Conservation (phyloP, 2,888 invertebrate species). For the Leucophora obtusa region DNA sequence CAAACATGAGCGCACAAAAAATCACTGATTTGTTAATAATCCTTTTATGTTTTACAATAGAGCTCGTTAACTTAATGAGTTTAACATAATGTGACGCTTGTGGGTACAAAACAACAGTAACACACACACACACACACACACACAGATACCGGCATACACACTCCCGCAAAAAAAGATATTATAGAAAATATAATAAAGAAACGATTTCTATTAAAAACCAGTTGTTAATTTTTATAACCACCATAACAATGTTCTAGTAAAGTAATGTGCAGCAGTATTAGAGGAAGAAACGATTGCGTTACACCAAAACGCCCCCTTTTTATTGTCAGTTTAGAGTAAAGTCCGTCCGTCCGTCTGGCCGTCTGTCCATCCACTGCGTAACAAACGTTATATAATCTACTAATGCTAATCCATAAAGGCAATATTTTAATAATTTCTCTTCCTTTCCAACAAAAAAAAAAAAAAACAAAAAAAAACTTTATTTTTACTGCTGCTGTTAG, state of each 20-base stretch:
- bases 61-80: constrained; percentile 74
- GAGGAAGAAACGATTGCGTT: neutral
- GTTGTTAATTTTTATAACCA: constrained; percentile 41
- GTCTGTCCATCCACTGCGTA: neutral
- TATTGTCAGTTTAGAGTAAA: neutral
- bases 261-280: neutral
- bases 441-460: constrained; percentile 2
- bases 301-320: constrained; percentile 28
- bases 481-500: constrained; percentile 1
- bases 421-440: constrained; percentile 55
- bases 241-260: constrained; percentile 9
- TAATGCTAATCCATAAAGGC: constrained; percentile 45
- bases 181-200: constrained; percentile 23
- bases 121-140: constrained; percentile 1
- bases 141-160: too few relatives aligned
- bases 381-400: constrained; percentile 33
- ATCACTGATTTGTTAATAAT: constrained; percentile 77
- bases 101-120: constrained; percentile 44
- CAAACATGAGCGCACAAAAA: constrained; percentile 66
- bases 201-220: constrained; percentile 46
- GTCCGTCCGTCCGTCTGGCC: neutral
- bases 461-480: neutral
- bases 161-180: neutral
- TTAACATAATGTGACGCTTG: constrained; percentile 65
- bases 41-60: constrained; percentile 76